Evolutionary conservation across 2,113 vertebrate species (phyloP).

Genomic region (Alligator mississippiensis): DNA sequence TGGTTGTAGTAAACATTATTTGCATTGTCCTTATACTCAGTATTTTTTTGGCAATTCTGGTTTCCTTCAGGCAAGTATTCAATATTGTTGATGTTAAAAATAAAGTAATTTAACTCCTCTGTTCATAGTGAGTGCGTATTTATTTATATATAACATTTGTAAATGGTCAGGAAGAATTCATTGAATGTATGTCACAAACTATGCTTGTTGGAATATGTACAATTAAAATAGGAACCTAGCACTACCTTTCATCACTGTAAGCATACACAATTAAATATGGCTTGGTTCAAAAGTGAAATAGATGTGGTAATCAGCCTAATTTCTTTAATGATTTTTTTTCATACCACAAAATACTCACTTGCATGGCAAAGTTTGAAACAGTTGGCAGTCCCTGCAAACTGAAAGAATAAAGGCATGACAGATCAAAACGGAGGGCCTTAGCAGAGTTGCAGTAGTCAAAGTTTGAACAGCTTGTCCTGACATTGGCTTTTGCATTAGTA

Average conservation of each 20-base stretch:
- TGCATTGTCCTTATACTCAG: not conserved
- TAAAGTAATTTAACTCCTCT: not conserved
- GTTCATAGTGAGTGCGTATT: not conserved
- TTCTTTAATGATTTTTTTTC: not conserved
- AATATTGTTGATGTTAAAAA: not conserved
- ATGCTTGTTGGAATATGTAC: not conserved
- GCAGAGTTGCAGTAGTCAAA: accelerated
- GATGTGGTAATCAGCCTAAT: not conserved
- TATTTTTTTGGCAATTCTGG: not conserved
- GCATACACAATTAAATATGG: not conserved
- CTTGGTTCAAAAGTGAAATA: not conserved
- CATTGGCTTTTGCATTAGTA: not conserved
- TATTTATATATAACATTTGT: not conserved
- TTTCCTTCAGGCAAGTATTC: not conserved
- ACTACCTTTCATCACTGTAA: not conserved
- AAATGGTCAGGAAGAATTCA: not conserved
- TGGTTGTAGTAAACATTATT: not conserved
- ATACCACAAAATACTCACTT: not conserved
- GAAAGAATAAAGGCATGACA: not conserved
- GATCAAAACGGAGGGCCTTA: not conserved
- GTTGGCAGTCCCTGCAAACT: not conserved
- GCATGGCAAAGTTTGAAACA: not conserved
- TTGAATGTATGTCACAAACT: not conserved
- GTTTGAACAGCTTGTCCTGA: accelerated
- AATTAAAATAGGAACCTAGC: not conserved